A percentile compares a stretch with the other conserved stretches of the same genome.
phyloP scores from a whole-genome alignment of 1,140 invertebrate genomes.

The Meloidogyne chitwoodi region DNA sequence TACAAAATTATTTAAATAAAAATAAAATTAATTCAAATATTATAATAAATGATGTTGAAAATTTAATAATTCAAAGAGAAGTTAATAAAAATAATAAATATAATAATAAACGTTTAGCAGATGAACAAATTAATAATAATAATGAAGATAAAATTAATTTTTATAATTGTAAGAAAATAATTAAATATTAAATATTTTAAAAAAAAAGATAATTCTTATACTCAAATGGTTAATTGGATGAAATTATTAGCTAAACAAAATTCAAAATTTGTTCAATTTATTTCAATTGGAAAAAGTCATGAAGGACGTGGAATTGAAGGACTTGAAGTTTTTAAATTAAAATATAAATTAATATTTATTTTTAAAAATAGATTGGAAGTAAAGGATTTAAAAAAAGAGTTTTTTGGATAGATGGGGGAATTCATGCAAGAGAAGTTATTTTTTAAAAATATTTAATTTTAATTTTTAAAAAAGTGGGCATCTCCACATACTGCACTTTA shows the following conservation, averaged over 20 bases:
- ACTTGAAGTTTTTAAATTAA: constrained; percentile 41
- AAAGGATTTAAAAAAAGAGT: constrained; percentile 44
- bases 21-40: constrained; percentile 31
- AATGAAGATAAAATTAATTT: constrained; percentile 13
- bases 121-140: constrained; percentile 1
- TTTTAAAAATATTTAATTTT: neutral
- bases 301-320: constrained; percentile 57
- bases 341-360: constrained; percentile 4
- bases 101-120: neutral
- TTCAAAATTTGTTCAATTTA: constrained; percentile 53
- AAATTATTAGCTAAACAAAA: constrained; percentile 42
- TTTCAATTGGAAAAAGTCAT: constrained; percentile 57
- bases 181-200: constrained; percentile 7
- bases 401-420: constrained; percentile 58
- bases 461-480: constrained; percentile 49
- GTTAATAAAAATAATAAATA: constrained; percentile 3
- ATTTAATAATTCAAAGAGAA: constrained; percentile 48
- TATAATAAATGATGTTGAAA: constrained; percentile 55
- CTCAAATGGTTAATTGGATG: constrained; percentile 56
- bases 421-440: constrained; percentile 39
- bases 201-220: constrained; percentile 45
- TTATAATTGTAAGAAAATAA: constrained; percentile 3
- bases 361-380: constrained; percentile 50
- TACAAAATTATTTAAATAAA: constrained; percentile 16
- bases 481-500: constrained; percentile 58